Percentiles rank a stretch among this genome's conserved stretches.
phyloP scores from a whole-genome alignment of 2,888 invertebrate species.

The Chironomus riparius region DNA sequence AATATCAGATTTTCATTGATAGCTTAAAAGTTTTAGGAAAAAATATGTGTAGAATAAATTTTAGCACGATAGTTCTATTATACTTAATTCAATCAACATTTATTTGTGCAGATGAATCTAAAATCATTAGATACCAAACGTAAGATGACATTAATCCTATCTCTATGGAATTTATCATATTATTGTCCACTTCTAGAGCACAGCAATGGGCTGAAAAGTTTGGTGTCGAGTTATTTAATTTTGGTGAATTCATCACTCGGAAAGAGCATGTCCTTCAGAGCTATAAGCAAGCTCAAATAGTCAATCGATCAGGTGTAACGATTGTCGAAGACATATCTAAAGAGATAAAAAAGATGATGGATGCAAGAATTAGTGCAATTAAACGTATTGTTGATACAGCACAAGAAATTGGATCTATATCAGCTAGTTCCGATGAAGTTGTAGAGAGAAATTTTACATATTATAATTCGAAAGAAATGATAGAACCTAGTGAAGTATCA shows the following conservation, averaged over 20 bases:
- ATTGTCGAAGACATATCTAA: conserved; percentile 75
- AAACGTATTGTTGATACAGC: conserved; percentile 84
- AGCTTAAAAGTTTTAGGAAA: conserved; percentile 5
- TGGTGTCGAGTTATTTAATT: conserved; percentile 68
- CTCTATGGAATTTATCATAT: not conserved
- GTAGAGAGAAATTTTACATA: conserved; percentile 55
- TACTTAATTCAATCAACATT: conserved; percentile 13
- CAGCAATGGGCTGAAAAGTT: conserved; percentile 75
- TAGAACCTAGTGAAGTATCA: conserved; percentile 48
- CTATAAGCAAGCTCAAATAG: conserved; percentile 68
- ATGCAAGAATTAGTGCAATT: conserved; percentile 78
- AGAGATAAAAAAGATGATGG: conserved; percentile 81
- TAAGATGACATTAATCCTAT: not conserved
- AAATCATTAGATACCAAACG: conserved; percentile 18
- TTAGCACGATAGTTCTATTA: not conserved
- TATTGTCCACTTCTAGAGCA: conserved; percentile 46
- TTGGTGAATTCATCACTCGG: conserved; percentile 68
- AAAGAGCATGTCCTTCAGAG: conserved; percentile 72
- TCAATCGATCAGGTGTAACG: conserved; percentile 64
- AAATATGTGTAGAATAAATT: conserved; percentile 12
- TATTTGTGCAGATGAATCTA: conserved; percentile 20
- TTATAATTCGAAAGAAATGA: conserved; percentile 61
- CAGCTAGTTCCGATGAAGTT: conserved; percentile 53
- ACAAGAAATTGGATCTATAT: conserved; percentile 66
- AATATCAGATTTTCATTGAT: not conserved